Evolutionary conservation across 2,888 invertebrate species (phyloP), one percentile per base, ranked within the genome.

Genomic region (Cremastinae sp.): DNA sequence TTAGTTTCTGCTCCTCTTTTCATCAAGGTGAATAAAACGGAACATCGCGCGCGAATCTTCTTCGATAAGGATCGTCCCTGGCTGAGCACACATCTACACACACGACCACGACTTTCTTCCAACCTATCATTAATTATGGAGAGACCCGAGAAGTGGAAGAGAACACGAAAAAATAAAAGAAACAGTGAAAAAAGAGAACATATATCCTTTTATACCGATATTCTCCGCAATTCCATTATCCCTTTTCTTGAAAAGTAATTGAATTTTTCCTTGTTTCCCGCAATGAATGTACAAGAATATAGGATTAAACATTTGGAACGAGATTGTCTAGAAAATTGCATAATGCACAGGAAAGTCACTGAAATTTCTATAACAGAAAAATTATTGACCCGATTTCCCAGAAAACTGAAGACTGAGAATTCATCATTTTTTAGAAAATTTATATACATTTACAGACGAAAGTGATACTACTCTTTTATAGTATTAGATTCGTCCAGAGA

Each of bases 111-210:
- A 51, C n/a, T 39, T 49, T 58, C 49, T 16, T 56, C 39, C 56
- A 41, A 58, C 45, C 68, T 45, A 47, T 72, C 72, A 76, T 76
- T 76, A 76, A 69, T 72, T 76, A 76, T 43, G 22, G 51, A 39
- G 37, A 10, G 59, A 53, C 61, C 10, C 51, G 45, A 14, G 61
- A 28, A 41, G 28, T 37, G 20, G 43, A 53, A 35, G 35, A 51
- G 41, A 41, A 8, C 12, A 9, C 35, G 12, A 47, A 45, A 37
- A 55, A 47, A 62, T 20, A 28, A 49, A 22, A 43, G 14, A 37
- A n/a, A 10, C 2, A 41, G 41, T 2, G 12, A 28, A 22, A 49
- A 66, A 12, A 49, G 12, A 39, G n/a, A 39, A 35, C n/a, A 18
- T 65, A 22, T 62, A n/a, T 51, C 58, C 55, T 14, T 58, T 20